Conservation (phyloP, 2,113 vertebrate species). For the Chlamydotis undulata region DNA sequence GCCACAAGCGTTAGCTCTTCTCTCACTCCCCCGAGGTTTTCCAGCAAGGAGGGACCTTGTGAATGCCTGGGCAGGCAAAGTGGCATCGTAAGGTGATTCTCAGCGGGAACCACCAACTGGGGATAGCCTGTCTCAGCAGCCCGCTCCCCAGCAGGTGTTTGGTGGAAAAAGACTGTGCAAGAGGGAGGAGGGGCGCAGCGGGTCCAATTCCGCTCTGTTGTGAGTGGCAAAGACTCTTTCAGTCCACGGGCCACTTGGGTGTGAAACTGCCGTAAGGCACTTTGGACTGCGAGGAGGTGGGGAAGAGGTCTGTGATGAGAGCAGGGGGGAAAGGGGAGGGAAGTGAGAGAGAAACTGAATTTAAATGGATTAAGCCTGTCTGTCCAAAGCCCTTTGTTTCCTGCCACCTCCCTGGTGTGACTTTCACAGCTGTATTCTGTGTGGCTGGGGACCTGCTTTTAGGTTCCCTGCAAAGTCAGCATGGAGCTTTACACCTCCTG, state of each 20-base stretch:
- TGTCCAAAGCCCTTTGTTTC: constrained; percentile 40
- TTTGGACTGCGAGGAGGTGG: neutral
- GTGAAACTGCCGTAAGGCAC: neutral
- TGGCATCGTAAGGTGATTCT: rapidly evolving
- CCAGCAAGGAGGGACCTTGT: neutral
- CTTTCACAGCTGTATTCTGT: constrained; percentile 25
- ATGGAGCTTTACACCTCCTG: neutral
- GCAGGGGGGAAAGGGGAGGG: neutral
- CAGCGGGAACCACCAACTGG: neutral
- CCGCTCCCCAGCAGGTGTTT: neutral
- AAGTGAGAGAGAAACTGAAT: constrained; percentile 23
- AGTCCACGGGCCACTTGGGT: neutral
- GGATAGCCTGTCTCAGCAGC: neutral
- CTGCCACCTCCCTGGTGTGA: constrained; percentile 49
- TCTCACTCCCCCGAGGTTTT: neutral
- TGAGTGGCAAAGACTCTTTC: neutral
- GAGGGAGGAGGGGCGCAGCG: neutral
- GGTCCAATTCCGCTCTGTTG: neutral
- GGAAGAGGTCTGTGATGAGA: constrained; percentile 9
- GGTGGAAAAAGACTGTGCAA: neutral
- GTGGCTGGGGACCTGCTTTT: neutral
- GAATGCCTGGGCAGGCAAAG: neutral
- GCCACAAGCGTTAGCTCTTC: neutral
- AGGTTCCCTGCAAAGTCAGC: neutral
- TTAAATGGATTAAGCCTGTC: constrained; percentile 42